Conservation (phyloP, 2,113 vertebrate species). For the Myiozetetes cayanensis region DNA sequence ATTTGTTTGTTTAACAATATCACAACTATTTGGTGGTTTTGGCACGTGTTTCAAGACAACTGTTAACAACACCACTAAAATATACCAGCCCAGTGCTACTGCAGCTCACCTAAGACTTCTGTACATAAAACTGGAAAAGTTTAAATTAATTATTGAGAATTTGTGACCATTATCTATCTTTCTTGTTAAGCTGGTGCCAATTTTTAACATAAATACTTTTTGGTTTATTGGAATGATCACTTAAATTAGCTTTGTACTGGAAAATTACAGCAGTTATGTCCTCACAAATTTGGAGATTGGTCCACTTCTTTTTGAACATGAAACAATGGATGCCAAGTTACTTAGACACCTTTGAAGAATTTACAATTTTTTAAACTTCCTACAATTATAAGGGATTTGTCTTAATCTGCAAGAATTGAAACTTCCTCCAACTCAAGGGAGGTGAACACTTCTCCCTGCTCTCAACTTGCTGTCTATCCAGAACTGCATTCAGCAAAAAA, state of each 20-base stretch:
- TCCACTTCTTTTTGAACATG: not conserved
- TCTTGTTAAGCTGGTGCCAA: not conserved
- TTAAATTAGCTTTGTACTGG: not conserved
- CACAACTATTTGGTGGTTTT: not conserved
- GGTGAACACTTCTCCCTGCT: not conserved
- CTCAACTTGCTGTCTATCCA: not conserved
- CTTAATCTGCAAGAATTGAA: not conserved
- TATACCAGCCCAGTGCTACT: not conserved
- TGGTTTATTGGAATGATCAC: not conserved
- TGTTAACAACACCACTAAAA: not conserved
- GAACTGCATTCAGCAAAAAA: not conserved
- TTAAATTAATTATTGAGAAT: not conserved
- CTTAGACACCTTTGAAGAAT: not conserved
- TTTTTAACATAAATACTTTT: not conserved
- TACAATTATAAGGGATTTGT: not conserved
- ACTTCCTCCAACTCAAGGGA: not conserved
- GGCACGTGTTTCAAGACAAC: not conserved
- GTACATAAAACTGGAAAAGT: accelerated
- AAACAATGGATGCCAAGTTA: not conserved
- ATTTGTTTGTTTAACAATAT: not conserved
- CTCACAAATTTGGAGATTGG: not conserved
- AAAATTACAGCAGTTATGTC: not conserved
- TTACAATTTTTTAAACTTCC: not conserved
- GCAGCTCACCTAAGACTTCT: not conserved
- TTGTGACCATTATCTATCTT: not conserved